Evolutionary conservation across 2,113 vertebrate genomes (phyloP).

Genomic region (Petrocephalus zakoni): DNA sequence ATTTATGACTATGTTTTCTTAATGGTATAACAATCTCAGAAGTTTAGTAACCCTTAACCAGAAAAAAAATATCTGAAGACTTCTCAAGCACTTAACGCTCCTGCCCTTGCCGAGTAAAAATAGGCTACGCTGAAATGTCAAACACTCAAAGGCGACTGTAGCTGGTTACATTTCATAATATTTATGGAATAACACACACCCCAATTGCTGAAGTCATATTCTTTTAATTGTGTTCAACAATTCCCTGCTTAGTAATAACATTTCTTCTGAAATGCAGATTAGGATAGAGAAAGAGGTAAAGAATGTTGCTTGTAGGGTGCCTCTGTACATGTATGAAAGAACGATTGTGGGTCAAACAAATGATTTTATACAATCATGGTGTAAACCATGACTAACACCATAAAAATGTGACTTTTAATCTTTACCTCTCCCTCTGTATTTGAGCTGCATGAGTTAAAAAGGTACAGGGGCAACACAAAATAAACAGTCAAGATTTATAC

Average conservation of each 20-base stretch:
- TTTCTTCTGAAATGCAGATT: constrained; percentile 16
- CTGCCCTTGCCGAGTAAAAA: background rate
- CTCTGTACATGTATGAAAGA: background rate
- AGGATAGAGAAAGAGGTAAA: constrained; percentile 8
- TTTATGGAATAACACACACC: background rate
- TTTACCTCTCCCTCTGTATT: background rate
- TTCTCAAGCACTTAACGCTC: background rate
- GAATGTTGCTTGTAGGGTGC: background rate
- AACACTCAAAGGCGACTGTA: background rate
- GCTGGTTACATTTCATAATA: background rate
- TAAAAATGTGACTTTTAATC: background rate
- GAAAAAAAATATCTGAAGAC: background rate
- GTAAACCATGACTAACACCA: background rate
- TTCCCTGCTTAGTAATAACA: constrained; percentile 9
- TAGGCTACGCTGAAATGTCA: background rate
- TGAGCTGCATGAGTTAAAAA: background rate
- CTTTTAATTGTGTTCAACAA: constrained; percentile 13
- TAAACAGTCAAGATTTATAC: background rate
- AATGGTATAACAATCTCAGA: background rate
- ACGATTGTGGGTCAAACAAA: background rate
- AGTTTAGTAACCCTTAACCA: background rate
- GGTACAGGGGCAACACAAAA: background rate
- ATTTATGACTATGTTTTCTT: too few relatives aligned
- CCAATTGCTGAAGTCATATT: background rate
- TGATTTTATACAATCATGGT: background rate